Conservation (phyloP, 2,797 vertebrate species). For the Lepus townsendii region DNA sequence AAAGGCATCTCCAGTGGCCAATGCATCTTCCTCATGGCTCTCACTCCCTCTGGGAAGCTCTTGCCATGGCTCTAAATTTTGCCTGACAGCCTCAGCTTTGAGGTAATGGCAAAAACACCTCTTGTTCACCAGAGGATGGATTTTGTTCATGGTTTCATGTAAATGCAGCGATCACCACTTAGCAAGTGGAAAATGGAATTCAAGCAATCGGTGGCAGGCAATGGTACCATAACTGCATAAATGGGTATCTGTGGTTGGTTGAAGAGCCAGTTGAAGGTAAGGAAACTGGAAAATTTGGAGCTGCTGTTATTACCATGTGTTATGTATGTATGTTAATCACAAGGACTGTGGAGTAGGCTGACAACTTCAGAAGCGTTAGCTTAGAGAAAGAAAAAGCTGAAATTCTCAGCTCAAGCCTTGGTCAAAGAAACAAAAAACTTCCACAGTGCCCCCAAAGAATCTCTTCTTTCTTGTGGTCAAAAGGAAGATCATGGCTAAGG, state of each 20-base stretch:
- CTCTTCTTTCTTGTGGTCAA: not conserved
- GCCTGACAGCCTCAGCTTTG: not conserved
- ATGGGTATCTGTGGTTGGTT: not conserved
- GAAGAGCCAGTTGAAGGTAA: not conserved
- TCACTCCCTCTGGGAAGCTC: too few species aligned
- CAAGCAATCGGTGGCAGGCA: not conserved
- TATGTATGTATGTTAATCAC: not conserved
- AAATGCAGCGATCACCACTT: not conserved
- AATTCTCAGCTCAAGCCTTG: not conserved
- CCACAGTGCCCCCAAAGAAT: not conserved
- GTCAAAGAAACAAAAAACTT: not conserved
- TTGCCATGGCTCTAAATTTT: not conserved
- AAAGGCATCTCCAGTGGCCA: not conserved
- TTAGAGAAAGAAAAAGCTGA: not conserved
- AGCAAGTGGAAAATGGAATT: not conserved
- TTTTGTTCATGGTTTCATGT: not conserved
- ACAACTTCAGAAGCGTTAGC: not conserved
- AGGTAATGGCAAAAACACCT: not conserved
- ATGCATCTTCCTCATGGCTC: not conserved
- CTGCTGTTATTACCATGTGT: not conserved
- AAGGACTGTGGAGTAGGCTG: not conserved
- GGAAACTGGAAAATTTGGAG: not conserved
- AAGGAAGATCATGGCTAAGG: not conserved
- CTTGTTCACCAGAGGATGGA: not conserved
- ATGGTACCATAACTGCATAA: not conserved